Evolutionary conservation across 2,113 vertebrate genomes (phyloP).

Genomic region (Ochotona princeps): DNA sequence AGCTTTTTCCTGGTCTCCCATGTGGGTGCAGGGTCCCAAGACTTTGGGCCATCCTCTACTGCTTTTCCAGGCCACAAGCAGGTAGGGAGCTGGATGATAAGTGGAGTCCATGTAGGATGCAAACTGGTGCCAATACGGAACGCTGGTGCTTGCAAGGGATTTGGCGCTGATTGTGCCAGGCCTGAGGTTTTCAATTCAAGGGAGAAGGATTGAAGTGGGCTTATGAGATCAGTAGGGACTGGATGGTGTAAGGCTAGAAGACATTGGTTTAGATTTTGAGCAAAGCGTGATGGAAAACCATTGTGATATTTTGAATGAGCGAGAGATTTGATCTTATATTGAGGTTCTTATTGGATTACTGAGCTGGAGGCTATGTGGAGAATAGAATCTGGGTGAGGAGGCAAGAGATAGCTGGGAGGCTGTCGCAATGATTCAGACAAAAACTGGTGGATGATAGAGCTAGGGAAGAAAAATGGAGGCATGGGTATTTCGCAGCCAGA

Average conservation of each 20-base stretch:
- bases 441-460: not conserved
- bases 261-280: not conserved
- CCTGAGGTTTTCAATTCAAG: too few species aligned
- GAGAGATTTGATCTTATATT: not conserved
- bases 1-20: too few species aligned
- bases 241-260: not conserved
- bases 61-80: too few species aligned
- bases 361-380: not conserved
- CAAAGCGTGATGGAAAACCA: not conserved
- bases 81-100: too few species aligned
- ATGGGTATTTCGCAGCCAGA: too few species aligned
- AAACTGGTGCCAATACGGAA: too few species aligned
- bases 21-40: too few species aligned
- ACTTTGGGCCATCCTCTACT: too few species aligned
- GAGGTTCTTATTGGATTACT: not conserved
- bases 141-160: too few species aligned
- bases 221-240: not conserved
- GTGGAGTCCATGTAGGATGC: too few species aligned
- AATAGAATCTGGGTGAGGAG: not conserved
- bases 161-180: too few species aligned
- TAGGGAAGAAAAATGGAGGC: not conserved
- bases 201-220: not conserved
- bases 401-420: not conserved
- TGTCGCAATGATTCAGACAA: not conserved
- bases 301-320: not conserved